Evolutionary conservation across 1,140 invertebrate genomes (phyloP), one percentile per base, ranked within the genome.

Genomic region (Nixonia krombeini): DNA sequence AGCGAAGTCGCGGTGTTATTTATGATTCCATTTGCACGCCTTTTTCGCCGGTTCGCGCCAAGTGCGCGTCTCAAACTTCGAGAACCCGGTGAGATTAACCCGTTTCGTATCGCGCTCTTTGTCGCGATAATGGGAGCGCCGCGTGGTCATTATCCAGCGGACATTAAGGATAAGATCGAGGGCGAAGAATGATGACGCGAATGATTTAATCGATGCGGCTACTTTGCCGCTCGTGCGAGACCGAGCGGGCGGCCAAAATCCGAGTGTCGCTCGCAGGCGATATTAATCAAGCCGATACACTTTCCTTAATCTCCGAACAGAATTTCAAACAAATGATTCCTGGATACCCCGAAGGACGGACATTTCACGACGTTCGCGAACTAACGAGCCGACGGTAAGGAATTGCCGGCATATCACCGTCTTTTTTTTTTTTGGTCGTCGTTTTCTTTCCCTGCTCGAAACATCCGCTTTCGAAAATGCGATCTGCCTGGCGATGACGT

Each of bases 81-180:
- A 37, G 23, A 21, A 55, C 8, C 15, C 25, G 29, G 21, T 38
- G 47, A 51, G 51, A 52, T 31, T 52, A 52, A 40, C 57, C 57
- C 16, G 51, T 47, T 51, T 59, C 37, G 37, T 28, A 44, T 21
- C 8, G 13, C 23, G 26, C 28, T 44, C 25, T 10, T 45, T 18
- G 12, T 38, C 49, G n/a, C 37, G 26, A 21, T 55, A 35, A 46
- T n/a, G 37, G 28, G 16, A n/a, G n/a, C 23, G 47, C 38, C 15
- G 16, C 29, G 40, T 37, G 44, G 12, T 29, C 33, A 59, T 51
- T 51, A 47, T 59, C 18, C 47, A 23, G 10, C 25, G 47, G 56
- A 51, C 56, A 42, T 51, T 61, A 61, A 61, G 47, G 47, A 61
- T 61, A 46, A 61, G 57, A 61, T 51, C 35, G 29, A 9, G 23